A percentile compares a stretch with the other conserved stretches of the same genome.
Evolutionary conservation across 2,113 vertebrate species (phyloP).

Genomic region (Bufo bufo): DNA sequence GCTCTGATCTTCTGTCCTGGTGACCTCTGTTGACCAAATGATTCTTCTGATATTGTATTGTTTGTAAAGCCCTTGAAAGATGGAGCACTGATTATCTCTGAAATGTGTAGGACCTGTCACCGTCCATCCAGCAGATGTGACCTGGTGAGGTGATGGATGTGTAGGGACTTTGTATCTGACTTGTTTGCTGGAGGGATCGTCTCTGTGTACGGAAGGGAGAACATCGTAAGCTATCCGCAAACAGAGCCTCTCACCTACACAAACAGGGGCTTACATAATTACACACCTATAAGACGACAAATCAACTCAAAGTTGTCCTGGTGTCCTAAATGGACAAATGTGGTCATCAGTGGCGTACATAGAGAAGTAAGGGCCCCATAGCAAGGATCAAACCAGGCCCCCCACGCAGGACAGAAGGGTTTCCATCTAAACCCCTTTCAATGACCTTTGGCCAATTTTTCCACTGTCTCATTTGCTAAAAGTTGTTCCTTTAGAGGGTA

Average conservation of each 20-base stretch:
- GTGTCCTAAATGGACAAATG: neutral
- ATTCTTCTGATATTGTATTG: neutral
- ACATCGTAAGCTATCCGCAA: neutral
- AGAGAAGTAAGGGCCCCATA: no score
- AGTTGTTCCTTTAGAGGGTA: no score
- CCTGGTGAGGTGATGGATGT: neutral
- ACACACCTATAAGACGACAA: neutral
- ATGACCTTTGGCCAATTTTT: no score
- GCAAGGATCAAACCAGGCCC: no score
- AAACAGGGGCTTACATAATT: conserved; percentile 14
- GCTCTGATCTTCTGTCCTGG: neutral
- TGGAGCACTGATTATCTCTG: neutral
- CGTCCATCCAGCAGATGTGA: conserved; percentile 32
- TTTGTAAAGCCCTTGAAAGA: conserved; percentile 36
- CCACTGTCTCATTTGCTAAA: no score
- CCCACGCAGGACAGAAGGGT: no score
- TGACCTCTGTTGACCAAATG: neutral
- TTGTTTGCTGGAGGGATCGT: conserved; percentile 18
- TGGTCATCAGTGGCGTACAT: no score
- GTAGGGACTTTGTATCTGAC: conserved; percentile 44
- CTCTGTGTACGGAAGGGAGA: conserved; percentile 19
- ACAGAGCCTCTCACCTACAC: conserved; percentile 40
- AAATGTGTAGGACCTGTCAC: neutral
- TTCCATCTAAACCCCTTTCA: no score
- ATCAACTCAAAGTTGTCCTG: neutral